Evolutionary conservation across 1,140 invertebrate genomes (phyloP).

Genomic region (Papilio glaucus): DNA sequence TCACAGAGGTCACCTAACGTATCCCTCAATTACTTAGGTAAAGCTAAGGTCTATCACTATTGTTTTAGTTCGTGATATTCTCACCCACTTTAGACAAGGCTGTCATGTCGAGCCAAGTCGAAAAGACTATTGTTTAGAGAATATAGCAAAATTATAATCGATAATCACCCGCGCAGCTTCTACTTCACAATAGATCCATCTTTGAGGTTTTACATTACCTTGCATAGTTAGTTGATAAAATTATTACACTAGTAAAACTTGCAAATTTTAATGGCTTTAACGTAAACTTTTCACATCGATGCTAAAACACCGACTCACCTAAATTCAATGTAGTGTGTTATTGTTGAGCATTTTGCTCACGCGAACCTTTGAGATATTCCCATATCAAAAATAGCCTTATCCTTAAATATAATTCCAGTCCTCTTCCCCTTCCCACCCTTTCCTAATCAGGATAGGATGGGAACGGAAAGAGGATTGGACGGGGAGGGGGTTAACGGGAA

Average conservation of each 20-base stretch:
- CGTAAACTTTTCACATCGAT: not conserved
- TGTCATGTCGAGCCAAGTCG: slow-evolving; percentile 25
- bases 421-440: too few species aligned
- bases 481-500: too few species aligned
- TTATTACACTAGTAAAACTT: not conserved
- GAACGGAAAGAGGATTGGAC: too few species aligned
- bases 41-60: slow-evolving; percentile 39
- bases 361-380: too few species aligned
- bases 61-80: slow-evolving; percentile 41
- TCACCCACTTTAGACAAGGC: slow-evolving; percentile 22
- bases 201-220: slow-evolving; percentile 5
- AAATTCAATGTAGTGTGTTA: too few species aligned
- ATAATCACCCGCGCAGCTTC: slow-evolving; percentile 2
- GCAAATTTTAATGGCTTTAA: not conserved
- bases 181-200: slow-evolving; percentile 6
- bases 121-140: slow-evolving; percentile 40
- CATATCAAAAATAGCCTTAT: too few species aligned
- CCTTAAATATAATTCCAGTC: too few species aligned
- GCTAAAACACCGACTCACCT: too few species aligned
- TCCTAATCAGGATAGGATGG: too few species aligned
- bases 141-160: slow-evolving; percentile 8
- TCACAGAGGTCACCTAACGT: slow-evolving; percentile 32
- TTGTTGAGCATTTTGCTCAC: too few species aligned
- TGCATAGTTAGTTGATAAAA: not conserved
- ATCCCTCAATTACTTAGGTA: slow-evolving; percentile 25